Percentiles rank a stretch among this genome's conserved stretches.
phyloP scores from a whole-genome alignment of 64 coral and sea anemone species.

The Pachyseris speciosa region DNA sequence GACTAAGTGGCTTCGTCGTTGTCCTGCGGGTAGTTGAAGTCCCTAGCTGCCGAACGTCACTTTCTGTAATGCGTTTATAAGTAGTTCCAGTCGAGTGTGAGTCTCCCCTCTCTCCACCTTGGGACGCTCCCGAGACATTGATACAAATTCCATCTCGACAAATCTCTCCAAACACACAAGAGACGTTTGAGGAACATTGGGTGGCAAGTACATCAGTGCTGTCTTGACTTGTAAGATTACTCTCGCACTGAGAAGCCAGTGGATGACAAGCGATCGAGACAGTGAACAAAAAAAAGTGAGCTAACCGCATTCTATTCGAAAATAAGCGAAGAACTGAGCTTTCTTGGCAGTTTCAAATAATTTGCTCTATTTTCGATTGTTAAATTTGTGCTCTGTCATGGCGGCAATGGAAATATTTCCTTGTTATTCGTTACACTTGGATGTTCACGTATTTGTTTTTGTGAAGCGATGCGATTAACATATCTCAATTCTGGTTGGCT shows the following conservation, averaged over 20 bases:
- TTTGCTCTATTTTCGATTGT: neutral
- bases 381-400: constrained; percentile 27
- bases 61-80: neutral
- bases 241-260: neutral
- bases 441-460: neutral
- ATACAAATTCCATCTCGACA: constrained; percentile 14
- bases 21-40: neutral
- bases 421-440: neutral
- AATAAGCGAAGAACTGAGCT: neutral
- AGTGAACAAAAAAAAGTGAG: neutral
- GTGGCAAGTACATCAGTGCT: neutral
- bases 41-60: neutral
- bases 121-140: neutral
- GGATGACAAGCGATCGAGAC: neutral
- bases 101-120: neutral
- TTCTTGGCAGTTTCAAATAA: neutral
- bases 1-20: neutral
- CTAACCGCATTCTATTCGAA: neutral
- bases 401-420: neutral
- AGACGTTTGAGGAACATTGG: neutral
- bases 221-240: neutral
- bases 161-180: constrained; percentile 4
- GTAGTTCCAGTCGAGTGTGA: neutral
- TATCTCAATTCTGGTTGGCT: constrained; percentile 5
- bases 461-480: neutral